phyloP scores from a whole-genome alignment of 2,888 invertebrate genomes.

The Phrixothrix hirtus region DNA sequence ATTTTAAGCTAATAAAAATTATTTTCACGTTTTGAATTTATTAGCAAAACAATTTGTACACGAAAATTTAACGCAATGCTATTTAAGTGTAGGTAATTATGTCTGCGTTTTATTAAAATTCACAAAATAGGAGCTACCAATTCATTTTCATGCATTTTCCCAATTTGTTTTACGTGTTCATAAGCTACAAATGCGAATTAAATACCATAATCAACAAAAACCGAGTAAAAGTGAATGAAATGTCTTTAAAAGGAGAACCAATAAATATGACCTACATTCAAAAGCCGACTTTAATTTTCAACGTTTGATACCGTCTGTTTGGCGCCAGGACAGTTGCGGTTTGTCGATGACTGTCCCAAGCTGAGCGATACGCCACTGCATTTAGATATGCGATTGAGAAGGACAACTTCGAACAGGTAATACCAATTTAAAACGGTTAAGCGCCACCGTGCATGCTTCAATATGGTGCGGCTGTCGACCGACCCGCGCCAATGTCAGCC shows the following conservation, averaged over 20 bases:
- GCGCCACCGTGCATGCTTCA: constrained; percentile 29
- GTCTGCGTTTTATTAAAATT: too few relatives aligned
- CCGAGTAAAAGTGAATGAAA: constrained; percentile 31
- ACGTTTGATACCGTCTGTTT: constrained; percentile 41
- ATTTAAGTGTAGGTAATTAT: neutral
- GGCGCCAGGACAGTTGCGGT: constrained; percentile 42
- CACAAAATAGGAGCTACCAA: too few relatives aligned
- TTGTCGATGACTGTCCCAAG: constrained; percentile 25
- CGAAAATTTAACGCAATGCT: neutral
- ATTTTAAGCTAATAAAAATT: too few relatives aligned
- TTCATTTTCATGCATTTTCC: too few relatives aligned
- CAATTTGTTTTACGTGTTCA: neutral
- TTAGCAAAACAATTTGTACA: neutral
- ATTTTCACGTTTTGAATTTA: too few relatives aligned
- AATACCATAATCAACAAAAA: constrained; percentile 1
- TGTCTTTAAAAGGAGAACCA: constrained; percentile 34
- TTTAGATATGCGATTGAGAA: constrained; percentile 6
- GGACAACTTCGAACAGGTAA: constrained; percentile 7
- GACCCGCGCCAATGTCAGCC: constrained; percentile 31
- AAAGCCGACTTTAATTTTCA: constrained; percentile 42
- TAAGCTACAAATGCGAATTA: constrained; percentile 1
- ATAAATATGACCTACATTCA: constrained; percentile 42
- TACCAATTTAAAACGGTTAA: constrained; percentile 19
- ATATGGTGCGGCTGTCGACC: constrained; percentile 31
- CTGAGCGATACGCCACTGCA: constrained; percentile 26